phyloP scores from a whole-genome alignment of 2,888 invertebrate genomes.

The Ashinkailepas kermadecensis region DNA sequence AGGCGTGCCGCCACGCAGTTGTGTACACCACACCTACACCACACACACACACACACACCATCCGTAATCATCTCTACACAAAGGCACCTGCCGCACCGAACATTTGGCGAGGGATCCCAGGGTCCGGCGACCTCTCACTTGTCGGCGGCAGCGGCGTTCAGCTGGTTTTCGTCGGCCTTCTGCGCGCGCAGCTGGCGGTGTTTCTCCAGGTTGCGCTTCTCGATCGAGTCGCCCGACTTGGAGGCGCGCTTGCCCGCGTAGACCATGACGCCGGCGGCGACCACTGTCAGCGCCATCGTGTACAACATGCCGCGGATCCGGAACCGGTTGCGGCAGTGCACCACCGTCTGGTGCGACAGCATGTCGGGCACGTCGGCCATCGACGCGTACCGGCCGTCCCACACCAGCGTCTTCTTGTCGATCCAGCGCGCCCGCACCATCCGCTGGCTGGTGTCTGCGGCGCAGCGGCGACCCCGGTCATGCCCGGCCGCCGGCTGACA shows the following conservation, averaged over 20 bases:
- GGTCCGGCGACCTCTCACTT: too few species aligned
- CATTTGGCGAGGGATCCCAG: too few species aligned
- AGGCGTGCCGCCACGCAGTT: background rate
- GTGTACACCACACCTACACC: background rate
- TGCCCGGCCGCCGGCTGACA: too few species aligned
- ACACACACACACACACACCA: too few species aligned
- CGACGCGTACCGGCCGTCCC: background rate
- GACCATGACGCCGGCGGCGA: background rate
- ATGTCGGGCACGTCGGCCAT: background rate
- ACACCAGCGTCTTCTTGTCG: background rate
- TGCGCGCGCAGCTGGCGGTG: conserved; percentile 9
- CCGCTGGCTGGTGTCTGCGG: conserved; percentile 13
- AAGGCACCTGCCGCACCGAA: too few species aligned
- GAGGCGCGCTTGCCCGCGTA: conserved; percentile 5
- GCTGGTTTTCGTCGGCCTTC: background rate
- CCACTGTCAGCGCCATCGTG: background rate
- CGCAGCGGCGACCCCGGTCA: too few species aligned
- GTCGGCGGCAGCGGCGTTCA: background rate
- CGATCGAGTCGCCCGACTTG: background rate
- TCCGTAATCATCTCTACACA: too few species aligned
- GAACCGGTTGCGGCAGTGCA: conserved; percentile 3
- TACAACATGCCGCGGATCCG: conserved; percentile 1
- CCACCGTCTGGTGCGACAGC: conserved; percentile 3
- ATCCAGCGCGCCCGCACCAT: background rate
- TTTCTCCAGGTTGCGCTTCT: background rate